These are phyloP conservation scores for Solenopsis invicta DNA, from an alignment of 1,140 invertebrate species.

Conservation along the genomic window DNA sequence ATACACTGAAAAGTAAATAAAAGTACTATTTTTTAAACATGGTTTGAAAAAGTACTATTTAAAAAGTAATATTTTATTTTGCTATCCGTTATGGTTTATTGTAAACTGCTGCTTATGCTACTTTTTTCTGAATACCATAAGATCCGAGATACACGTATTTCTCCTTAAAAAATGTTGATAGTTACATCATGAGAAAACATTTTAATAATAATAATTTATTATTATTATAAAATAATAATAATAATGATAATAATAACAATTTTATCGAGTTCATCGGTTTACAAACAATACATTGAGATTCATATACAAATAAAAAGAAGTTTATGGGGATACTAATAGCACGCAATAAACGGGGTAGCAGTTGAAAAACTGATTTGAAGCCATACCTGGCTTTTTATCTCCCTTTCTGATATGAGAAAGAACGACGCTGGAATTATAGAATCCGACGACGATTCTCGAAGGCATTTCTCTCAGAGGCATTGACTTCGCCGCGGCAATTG, in stretches of 20 bases:
- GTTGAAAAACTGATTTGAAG: background rate
- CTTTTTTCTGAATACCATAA: background rate
- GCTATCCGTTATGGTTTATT: background rate
- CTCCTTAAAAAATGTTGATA: background rate
- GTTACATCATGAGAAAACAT: too few relatives aligned
- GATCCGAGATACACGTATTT: conserved; percentile 21
- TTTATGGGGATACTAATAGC: too few relatives aligned
- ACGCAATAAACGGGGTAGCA: too few relatives aligned
- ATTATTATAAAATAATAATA: too few relatives aligned
- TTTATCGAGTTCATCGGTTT: too few relatives aligned
- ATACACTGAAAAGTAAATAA: too few relatives aligned
- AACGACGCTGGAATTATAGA: background rate
- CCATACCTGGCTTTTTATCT: background rate
- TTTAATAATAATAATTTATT: too few relatives aligned
- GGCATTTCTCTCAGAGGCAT: conserved; percentile 18
- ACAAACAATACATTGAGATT: too few relatives aligned
- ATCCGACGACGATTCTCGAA: conserved; percentile 3
- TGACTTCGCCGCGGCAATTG: background rate
- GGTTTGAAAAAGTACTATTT: background rate
- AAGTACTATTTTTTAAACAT: too few relatives aligned
- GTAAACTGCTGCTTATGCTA: background rate
- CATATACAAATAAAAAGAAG: too few relatives aligned
- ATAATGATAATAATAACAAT: too few relatives aligned
- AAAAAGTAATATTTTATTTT: background rate
- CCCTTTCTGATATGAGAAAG: background rate